Evolutionary conservation across 2,113 vertebrate genomes (phyloP).

Genomic region (Heliornis fulica): DNA sequence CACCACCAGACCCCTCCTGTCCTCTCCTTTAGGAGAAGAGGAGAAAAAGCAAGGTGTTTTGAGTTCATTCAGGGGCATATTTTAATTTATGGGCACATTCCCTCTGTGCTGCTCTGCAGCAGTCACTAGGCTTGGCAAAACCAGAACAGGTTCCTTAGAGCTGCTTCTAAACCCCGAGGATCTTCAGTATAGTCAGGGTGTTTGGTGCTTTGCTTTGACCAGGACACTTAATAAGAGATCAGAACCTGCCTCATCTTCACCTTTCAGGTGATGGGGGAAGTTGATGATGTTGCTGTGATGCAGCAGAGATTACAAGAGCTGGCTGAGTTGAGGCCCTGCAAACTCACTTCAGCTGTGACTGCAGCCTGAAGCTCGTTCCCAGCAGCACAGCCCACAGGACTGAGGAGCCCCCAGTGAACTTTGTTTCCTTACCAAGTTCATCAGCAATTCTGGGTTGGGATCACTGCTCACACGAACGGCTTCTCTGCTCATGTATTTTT

Average conservation of each 20-base stretch:
- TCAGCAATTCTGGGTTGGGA: neutral
- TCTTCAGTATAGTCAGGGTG: neutral
- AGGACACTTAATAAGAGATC: neutral
- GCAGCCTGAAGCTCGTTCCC: neutral
- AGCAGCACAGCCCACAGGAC: neutral
- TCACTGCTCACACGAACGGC: neutral
- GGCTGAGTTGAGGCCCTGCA: neutral
- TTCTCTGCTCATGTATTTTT: neutral
- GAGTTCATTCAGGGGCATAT: neutral
- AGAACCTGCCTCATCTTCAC: neutral
- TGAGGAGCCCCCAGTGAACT: neutral
- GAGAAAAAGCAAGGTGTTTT: neutral
- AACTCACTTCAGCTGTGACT: neutral
- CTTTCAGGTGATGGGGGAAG: neutral
- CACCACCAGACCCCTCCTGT: neutral
- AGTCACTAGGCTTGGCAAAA: neutral
- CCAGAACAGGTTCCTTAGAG: neutral
- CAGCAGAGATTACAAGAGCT: neutral
- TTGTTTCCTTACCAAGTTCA: neutral
- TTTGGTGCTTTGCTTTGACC: neutral
- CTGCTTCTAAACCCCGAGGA: neutral
- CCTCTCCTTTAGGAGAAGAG: neutral
- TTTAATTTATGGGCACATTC: neutral
- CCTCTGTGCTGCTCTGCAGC: neutral
- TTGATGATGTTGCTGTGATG: neutral